Evolutionary conservation across 2,888 invertebrate genomes (phyloP).

Genomic region (Nebria brevicollis): DNA sequence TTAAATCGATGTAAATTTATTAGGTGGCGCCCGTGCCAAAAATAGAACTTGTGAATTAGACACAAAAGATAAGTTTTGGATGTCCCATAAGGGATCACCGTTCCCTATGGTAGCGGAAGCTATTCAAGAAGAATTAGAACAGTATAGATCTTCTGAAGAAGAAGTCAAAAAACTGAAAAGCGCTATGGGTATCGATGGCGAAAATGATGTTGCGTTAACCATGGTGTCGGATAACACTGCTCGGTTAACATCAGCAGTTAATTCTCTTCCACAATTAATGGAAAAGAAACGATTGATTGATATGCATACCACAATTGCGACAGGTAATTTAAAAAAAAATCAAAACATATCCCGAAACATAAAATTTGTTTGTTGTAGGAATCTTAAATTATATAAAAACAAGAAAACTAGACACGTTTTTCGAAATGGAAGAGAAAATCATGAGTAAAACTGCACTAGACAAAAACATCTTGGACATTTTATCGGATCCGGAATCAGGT

Average conservation of each 20-base stretch:
- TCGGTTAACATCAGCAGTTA: constrained; percentile 92
- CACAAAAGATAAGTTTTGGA: constrained; percentile 91
- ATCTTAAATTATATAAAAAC: constrained; percentile 87
- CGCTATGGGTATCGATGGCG: constrained; percentile 93
- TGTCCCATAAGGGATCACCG: constrained; percentile 91
- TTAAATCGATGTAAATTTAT: neutral
- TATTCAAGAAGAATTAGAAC: constrained; percentile 97
- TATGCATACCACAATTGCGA: constrained; percentile 98
- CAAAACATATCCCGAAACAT: neutral
- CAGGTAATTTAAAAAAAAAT: constrained; percentile 66
- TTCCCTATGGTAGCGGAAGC: constrained; percentile 97
- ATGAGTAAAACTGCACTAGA: constrained; percentile 88
- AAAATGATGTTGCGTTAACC: constrained; percentile 85
- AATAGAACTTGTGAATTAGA: constrained; percentile 91
- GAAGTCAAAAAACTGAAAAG: constrained; percentile 95
- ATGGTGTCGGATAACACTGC: constrained; percentile 94
- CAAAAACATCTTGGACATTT: constrained; percentile 86
- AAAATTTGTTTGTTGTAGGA: constrained; percentile 60
- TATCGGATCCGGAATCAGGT: constrained; percentile 87
- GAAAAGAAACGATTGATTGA: constrained; percentile 98
- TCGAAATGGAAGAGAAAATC: constrained; percentile 97
- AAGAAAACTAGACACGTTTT: constrained; percentile 92
- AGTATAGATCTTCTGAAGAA: constrained; percentile 89
- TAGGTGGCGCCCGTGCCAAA: constrained; percentile 75
- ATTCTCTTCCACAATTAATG: constrained; percentile 94